These are phyloP conservation scores for Caerostris extrusa DNA, from an alignment of 1,140 invertebrate genomes.

Conservation along the genomic window DNA sequence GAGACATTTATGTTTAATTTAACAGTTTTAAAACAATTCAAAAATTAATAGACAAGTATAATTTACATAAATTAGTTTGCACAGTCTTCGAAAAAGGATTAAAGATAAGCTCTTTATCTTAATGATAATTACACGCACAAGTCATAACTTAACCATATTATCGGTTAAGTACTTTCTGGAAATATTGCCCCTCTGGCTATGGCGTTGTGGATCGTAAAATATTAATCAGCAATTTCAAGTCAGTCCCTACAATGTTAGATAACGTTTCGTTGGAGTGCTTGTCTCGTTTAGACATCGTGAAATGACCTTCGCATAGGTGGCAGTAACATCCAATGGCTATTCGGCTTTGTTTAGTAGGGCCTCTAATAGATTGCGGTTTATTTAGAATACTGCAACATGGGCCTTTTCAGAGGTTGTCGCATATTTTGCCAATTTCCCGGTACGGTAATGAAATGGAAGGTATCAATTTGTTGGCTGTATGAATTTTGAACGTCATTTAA, in stretches of 20 bases:
- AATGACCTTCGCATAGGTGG: slow-evolving; percentile 17
- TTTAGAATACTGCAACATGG: slow-evolving; percentile 8
- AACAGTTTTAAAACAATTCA: neutral
- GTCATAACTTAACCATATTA: neutral
- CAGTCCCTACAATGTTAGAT: neutral
- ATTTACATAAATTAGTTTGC: neutral
- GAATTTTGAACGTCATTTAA: slow-evolving; percentile 23
- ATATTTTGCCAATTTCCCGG: slow-evolving; percentile 44
- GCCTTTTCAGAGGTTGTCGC: neutral
- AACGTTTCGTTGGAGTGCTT: neutral
- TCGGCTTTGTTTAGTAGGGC: slow-evolving; percentile 30
- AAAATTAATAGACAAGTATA: too few species aligned
- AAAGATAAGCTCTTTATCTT: neutral
- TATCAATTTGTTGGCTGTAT: slow-evolving; percentile 32
- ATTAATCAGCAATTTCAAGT: slow-evolving; percentile 11
- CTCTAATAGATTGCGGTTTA: slow-evolving; percentile 38
- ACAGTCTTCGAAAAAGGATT: neutral
- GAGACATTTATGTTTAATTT: neutral
- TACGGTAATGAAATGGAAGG: slow-evolving; percentile 19
- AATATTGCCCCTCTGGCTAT: neutral
- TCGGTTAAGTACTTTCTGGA: neutral
- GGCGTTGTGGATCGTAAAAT: neutral
- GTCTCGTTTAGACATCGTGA: neutral
- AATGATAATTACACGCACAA: neutral
- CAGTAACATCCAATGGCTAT: slow-evolving; percentile 18